A percentile compares a stretch with the other conserved stretches of the same genome.
Evolutionary conservation across 37 sponge, comb jelly and placozoan species (phyloP).

Genomic region (Bolinopsis microptera): DNA sequence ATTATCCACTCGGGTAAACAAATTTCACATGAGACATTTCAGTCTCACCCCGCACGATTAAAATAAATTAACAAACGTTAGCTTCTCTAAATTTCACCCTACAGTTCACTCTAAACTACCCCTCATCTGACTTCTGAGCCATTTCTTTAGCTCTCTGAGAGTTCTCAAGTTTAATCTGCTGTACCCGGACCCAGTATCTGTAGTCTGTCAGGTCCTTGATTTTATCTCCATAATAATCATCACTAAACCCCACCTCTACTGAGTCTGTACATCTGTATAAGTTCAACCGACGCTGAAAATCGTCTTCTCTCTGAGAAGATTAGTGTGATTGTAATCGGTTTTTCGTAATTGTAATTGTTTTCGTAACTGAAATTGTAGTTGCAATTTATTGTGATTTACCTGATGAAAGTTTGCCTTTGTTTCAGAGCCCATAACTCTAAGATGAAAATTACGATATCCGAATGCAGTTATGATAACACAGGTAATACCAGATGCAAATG

Average conservation of each 20-base stretch:
- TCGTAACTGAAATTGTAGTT: too few relatives aligned
- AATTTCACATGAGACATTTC: too few relatives aligned
- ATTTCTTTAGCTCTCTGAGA: not conserved
- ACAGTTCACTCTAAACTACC: too few relatives aligned
- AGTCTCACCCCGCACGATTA: too few relatives aligned
- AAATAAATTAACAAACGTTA: too few relatives aligned
- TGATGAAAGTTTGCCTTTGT: not conserved
- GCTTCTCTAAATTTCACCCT: too few relatives aligned
- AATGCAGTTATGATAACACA: not conserved
- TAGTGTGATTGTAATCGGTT: not conserved
- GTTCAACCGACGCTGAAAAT: slow-evolving; percentile 18
- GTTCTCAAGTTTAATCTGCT: slow-evolving; percentile 72
- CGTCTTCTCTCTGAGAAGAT: slow-evolving; percentile 19
- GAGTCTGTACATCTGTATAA: slow-evolving; percentile 29
- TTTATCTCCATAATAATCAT: slow-evolving; percentile 98
- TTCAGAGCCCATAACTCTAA: not conserved
- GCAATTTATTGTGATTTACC: not conserved
- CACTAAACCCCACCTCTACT: slow-evolving; percentile 73
- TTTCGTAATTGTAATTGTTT: too few relatives aligned
- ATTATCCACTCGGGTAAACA: too few relatives aligned
- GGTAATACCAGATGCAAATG: not conserved
- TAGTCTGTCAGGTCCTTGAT: slow-evolving; percentile 88
- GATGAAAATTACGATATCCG: not conserved
- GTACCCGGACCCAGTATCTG: slow-evolving; percentile 94
- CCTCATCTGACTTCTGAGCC: too few relatives aligned